Conservation (phyloP, 2,797 vertebrate species). For the Gymnoscopelus braueri region DNA sequence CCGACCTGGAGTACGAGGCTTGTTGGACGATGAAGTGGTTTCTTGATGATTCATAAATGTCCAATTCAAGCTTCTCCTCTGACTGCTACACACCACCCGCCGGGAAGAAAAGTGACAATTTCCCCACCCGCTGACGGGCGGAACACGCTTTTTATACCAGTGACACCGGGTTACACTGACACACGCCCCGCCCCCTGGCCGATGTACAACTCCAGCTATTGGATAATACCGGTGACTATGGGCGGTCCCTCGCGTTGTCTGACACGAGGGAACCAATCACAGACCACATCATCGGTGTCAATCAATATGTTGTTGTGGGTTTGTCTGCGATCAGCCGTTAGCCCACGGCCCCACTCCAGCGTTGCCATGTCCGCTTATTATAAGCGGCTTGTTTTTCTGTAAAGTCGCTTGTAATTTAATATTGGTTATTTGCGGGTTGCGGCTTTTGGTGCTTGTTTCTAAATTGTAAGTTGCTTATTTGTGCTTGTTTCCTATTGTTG, state of each 20-base stretch:
- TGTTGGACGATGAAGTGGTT: conserved; percentile 13
- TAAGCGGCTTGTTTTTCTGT: too few species aligned
- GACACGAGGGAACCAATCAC: conserved; percentile 65
- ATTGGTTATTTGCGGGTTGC: too few species aligned
- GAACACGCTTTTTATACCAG: conserved; percentile 56
- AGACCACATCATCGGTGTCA: conserved; percentile 1
- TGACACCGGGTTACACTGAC: conserved; percentile 26
- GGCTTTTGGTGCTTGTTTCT: too few species aligned
- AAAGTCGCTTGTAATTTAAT: too few species aligned
- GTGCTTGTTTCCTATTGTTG: too few species aligned
- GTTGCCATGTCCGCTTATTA: too few species aligned
- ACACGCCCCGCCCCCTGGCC: background rate
- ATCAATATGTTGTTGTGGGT: conserved; percentile 27
- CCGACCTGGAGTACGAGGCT: conserved; percentile 63
- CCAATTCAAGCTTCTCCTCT: conserved; percentile 15
- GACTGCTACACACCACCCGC: conserved; percentile 35
- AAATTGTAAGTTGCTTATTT: too few species aligned
- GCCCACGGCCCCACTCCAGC: too few species aligned
- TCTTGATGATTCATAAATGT: background rate
- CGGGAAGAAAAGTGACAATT: conserved; percentile 56
- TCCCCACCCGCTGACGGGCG: conserved; percentile 12
- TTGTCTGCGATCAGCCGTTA: background rate
- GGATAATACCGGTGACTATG: background rate
- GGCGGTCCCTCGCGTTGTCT: conserved; percentile 55
- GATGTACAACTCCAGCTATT: conserved; percentile 26